A percentile compares a stretch with the other conserved stretches of the same genome.
phyloP scores from a whole-genome alignment of 1,140 invertebrate genomes.

The Bicyclus anynana region DNA sequence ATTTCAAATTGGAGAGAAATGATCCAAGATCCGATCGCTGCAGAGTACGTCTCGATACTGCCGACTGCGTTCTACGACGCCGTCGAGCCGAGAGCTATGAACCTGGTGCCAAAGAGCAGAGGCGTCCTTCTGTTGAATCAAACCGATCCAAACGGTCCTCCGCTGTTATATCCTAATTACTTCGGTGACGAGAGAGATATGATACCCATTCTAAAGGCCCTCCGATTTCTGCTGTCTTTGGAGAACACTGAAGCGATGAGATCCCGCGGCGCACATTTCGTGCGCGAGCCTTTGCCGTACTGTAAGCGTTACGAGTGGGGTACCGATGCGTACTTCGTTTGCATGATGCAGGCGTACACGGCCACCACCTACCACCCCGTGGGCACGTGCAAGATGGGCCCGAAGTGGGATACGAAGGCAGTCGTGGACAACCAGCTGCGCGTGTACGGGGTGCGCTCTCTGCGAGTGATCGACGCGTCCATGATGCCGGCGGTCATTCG shows the following conservation, averaged over 20 bases:
- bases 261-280: constrained; percentile 74
- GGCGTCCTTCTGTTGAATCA: constrained; percentile 82
- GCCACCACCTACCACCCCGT: constrained; percentile 76
- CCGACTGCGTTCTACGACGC: constrained; percentile 32
- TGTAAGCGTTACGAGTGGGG: constrained; percentile 80
- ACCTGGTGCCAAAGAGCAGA: constrained; percentile 73
- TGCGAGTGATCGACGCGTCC: constrained; percentile 16
- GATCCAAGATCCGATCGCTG: constrained; percentile 25
- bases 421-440: constrained; percentile 38
- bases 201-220: constrained; percentile 72
- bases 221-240: constrained; percentile 33
- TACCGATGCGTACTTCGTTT: constrained; percentile 84
- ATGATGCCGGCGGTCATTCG: constrained; percentile 12
- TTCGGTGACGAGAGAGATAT: constrained; percentile 80
- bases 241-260: constrained; percentile 76
- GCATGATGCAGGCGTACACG: constrained; percentile 81
- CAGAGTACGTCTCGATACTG: constrained; percentile 25
- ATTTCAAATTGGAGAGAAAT: constrained; percentile 20
- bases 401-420: constrained; percentile 47
- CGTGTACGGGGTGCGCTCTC: constrained; percentile 1
- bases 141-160: constrained; percentile 84
- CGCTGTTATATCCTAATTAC: constrained; percentile 88
- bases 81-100: constrained; percentile 26
- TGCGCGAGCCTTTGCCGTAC: constrained; percentile 76
- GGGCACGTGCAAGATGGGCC: constrained; percentile 79